phyloP scores from a whole-genome alignment of 2,888 invertebrate genomes.

The Tyria jacobaeae region DNA sequence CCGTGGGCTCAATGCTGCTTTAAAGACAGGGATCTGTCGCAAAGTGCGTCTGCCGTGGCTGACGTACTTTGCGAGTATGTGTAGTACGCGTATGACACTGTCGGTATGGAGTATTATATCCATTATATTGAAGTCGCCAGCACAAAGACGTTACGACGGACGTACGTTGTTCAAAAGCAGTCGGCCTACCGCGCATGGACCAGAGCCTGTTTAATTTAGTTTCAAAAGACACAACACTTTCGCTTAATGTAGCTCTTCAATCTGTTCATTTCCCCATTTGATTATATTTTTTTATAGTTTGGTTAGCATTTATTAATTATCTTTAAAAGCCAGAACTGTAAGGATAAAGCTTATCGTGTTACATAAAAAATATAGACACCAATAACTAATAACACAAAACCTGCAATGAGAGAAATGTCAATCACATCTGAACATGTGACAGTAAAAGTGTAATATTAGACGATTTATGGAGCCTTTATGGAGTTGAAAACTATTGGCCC shows the following conservation, averaged over 20 bases:
- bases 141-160: too few species aligned
- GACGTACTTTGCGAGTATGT: too few species aligned
- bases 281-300: constrained; percentile 37
- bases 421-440: constrained; percentile 56
- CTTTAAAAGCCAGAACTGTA: constrained; percentile 18
- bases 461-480: constrained; percentile 68
- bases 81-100: too few species aligned
- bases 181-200: too few species aligned
- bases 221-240: too few species aligned
- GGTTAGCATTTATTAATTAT: constrained; percentile 36
- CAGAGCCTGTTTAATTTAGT: too few species aligned
- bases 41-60: too few species aligned
- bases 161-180: too few species aligned
- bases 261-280: constrained; percentile 36
- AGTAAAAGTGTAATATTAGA: constrained; percentile 66
- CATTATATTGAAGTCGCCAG: too few species aligned
- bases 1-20: too few species aligned
- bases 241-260: constrained; percentile 16
- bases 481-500: constrained; percentile 62
- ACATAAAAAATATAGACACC: constrained; percentile 7
- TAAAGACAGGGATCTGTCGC: too few species aligned
- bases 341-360: constrained; percentile 10
- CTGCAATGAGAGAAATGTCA: constrained; percentile 22
- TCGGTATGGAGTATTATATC: too few species aligned
- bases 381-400: constrained; percentile 29